Evolutionary conservation across 2,797 vertebrate species (phyloP).

Genomic region (Cirrhinus molitorella): DNA sequence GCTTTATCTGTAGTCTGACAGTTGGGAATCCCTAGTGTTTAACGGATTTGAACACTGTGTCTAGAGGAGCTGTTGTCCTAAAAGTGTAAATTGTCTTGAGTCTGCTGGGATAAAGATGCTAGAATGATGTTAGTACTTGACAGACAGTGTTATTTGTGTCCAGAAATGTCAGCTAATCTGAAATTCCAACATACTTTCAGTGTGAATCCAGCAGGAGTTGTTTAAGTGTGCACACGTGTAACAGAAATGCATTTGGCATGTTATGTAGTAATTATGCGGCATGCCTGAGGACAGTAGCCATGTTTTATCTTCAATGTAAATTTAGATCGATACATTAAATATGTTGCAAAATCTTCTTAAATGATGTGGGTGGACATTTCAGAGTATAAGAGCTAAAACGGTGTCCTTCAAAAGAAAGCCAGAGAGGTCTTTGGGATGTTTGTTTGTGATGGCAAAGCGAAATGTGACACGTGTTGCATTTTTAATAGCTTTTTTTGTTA

Average conservation of each 20-base stretch:
- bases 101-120: constrained; percentile 27
- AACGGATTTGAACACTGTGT: neutral
- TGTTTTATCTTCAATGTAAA: neutral
- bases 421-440: constrained; percentile 3
- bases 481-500: constrained; percentile 23
- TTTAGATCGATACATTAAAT: neutral
- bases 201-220: neutral
- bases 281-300: constrained; percentile 1
- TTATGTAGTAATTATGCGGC: neutral
- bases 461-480: constrained; percentile 14
- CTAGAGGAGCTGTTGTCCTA: neutral
- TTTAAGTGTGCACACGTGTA: neutral
- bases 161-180: neutral
- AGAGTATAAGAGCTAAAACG: neutral
- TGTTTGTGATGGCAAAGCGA: constrained; percentile 13
- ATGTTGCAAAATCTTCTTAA: neutral
- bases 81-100: constrained; percentile 22
- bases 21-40: neutral
- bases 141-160: constrained; percentile 15
- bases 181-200: neutral
- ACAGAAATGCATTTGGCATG: neutral
- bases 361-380: neutral
- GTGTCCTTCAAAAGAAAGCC: neutral
- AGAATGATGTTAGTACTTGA: constrained; percentile 13
- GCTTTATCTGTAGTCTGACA: neutral